Conservation (phyloP, 2,113 vertebrate species). For the Solea senegalensis region DNA sequence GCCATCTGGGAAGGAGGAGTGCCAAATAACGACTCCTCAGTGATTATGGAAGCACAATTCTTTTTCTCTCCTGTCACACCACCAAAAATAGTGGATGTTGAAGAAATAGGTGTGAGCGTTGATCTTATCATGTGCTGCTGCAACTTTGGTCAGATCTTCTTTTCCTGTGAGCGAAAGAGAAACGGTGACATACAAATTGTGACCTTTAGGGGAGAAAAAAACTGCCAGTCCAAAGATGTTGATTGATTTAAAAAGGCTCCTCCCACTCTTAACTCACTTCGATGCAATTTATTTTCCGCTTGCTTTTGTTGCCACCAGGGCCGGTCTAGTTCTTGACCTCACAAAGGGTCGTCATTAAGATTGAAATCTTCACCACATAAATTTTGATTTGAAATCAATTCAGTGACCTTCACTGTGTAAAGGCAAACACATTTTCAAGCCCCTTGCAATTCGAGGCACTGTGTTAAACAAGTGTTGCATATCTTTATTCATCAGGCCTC, state of each 20-base stretch:
- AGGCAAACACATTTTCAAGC: constrained; percentile 61
- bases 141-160: constrained; percentile 27
- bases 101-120: constrained; percentile 46
- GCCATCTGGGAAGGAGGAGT: constrained; percentile 77
- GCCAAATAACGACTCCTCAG: constrained; percentile 76
- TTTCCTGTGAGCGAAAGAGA: constrained; percentile 24
- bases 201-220: constrained; percentile 13
- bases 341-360: constrained; percentile 79
- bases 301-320: constrained; percentile 67
- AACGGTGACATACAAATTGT: constrained; percentile 5
- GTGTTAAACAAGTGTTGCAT: constrained; percentile 50
- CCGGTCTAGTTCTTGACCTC: constrained; percentile 66
- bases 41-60: constrained; percentile 66
- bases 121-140: constrained; percentile 44
- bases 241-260: constrained; percentile 48
- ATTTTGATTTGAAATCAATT: constrained; percentile 82
- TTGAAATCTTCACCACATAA: constrained; percentile 78
- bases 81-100: constrained; percentile 39
- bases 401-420: constrained; percentile 76
- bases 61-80: constrained; percentile 63
- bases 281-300: constrained; percentile 64
- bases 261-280: constrained; percentile 27
- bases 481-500: constrained; percentile 51
- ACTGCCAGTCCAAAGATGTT: constrained; percentile 28
- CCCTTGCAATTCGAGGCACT: constrained; percentile 30